These are phyloP conservation scores for Unio delphinus DNA, from an alignment of 2,888 invertebrate genomes.

Conservation along the genomic window DNA sequence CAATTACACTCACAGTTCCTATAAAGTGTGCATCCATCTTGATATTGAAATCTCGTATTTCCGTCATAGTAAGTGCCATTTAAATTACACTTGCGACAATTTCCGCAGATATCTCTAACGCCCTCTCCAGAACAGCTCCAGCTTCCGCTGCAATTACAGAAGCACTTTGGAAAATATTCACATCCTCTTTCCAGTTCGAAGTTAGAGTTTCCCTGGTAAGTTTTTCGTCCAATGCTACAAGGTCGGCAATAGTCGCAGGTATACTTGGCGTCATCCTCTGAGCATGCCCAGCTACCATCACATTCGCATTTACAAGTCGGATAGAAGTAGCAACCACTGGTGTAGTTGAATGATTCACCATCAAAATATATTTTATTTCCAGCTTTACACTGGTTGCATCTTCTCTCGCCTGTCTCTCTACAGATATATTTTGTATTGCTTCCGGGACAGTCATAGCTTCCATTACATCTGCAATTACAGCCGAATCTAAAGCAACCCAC, in stretches of 20 bases:
- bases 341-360: slow-evolving; percentile 28
- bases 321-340: slow-evolving; percentile 26
- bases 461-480: slow-evolving; percentile 43
- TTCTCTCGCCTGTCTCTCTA: slow-evolving; percentile 3
- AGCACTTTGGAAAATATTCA: slow-evolving; percentile 43
- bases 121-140: slow-evolving; percentile 52
- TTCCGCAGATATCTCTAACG: slow-evolving; percentile 38
- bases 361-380: not conserved
- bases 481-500: slow-evolving; percentile 37
- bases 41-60: slow-evolving; percentile 13
- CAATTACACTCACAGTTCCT: slow-evolving; percentile 50
- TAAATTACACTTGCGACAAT: slow-evolving; percentile 33
- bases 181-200: slow-evolving; percentile 48
- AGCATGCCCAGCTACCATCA: slow-evolving; percentile 32
- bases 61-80: slow-evolving; percentile 29
- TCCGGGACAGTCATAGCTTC: slow-evolving; percentile 38
- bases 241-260: slow-evolving; percentile 36
- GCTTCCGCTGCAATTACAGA: slow-evolving; percentile 52
- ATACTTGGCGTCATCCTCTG: slow-evolving; percentile 30
- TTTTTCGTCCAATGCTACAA: slow-evolving; percentile 44
- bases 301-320: slow-evolving; percentile 39
- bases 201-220: slow-evolving; percentile 35
- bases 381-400: slow-evolving; percentile 24
- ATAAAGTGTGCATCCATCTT: slow-evolving; percentile 23
- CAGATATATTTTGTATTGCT: slow-evolving; percentile 31